Base-by-base conservation (phyloP, 2,797 vertebrate genomes). In the Siniperca undulata region DNA sequence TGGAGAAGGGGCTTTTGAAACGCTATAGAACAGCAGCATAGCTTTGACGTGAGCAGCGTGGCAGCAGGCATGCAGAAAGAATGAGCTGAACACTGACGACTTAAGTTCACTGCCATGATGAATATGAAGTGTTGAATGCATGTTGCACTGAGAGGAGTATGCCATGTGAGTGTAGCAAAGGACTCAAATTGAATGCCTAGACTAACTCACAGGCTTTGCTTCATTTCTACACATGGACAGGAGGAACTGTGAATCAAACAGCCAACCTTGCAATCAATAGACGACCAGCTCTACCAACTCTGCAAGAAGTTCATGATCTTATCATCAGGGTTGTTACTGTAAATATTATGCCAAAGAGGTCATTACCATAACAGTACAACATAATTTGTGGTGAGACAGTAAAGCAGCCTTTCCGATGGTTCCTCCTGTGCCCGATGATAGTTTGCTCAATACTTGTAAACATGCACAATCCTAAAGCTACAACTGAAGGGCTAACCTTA, bases 1-100 rank as follows among this genome's bases (percentile, higher is more conserved):
- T 70, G 34, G 58, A 65, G 38, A 17, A 38, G 20, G 50, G 40
- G 59, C 61, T 68, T 72, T 61, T 68, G 22, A 55, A 68, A 62
- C n/a, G 7, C 24, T 70, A 53, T 36, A 36, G 22, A 74, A 36
- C 30, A 48, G 53, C 66, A 64, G 24, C 24, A 30, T 22, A 46
- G 16, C 27, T 70, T 81, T 27, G 11, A 70, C 13, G 16, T 1
- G 56, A 61, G 56, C 0, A 0, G n/a, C 22, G 17, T 61, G 34
- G 56, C 55, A 69, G 30, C 42, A 59, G 53, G 5, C 19, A n/a
- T 7, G 52, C 10, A 36, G 48, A 78, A 5, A 46, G 22, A 56
- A 4, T 44, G 22, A 55, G 30, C 3, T 12, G 20, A 24, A 59
- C 6, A 42, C 53, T 22, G 5, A 30, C 7, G 53, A 72, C 30